Evolutionary conservation across 1,140 invertebrate species (phyloP).

Genomic region (Mesaphorura yosii): DNA sequence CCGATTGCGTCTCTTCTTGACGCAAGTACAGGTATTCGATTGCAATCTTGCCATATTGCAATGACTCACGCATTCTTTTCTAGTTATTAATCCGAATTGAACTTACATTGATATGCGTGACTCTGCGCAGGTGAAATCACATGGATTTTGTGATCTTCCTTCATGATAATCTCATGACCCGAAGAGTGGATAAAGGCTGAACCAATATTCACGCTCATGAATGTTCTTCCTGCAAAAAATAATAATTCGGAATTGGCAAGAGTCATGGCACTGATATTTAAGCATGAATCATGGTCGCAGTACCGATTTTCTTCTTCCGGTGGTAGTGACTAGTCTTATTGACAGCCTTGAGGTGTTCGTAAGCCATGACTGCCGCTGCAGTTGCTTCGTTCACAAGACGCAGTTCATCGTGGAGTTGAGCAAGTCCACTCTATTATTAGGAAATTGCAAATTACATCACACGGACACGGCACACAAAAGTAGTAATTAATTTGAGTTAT

Average conservation of each 20-base stretch:
- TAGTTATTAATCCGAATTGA: neutral
- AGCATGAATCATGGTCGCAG: too few relatives aligned
- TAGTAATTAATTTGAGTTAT: neutral
- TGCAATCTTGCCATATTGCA: neutral
- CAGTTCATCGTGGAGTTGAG: constrained; percentile 16
- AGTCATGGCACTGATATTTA: too few relatives aligned
- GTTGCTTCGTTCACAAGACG: constrained; percentile 27
- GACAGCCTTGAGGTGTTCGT: neutral
- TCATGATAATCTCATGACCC: constrained; percentile 7
- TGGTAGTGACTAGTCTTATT: too few relatives aligned
- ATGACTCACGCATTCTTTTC: neutral
- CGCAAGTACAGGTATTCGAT: too few relatives aligned
- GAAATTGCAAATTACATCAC: constrained; percentile 1
- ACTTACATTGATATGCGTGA: constrained; percentile 7
- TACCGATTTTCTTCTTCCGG: constrained; percentile 4
- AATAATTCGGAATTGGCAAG: too few relatives aligned
- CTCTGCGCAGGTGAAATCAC: neutral
- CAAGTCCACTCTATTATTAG: constrained; percentile 19
- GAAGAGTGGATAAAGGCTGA: constrained; percentile 15
- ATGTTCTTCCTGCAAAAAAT: constrained; percentile 1
- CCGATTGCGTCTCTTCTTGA: constrained; percentile 5
- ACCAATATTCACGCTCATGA: constrained; percentile 19
- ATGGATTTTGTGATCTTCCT: neutral
- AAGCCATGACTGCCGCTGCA: constrained; percentile 16
- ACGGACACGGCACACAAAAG: neutral